Conservation (phyloP, 2,888 invertebrate species). For the Sclerodermus sp. region DNA sequence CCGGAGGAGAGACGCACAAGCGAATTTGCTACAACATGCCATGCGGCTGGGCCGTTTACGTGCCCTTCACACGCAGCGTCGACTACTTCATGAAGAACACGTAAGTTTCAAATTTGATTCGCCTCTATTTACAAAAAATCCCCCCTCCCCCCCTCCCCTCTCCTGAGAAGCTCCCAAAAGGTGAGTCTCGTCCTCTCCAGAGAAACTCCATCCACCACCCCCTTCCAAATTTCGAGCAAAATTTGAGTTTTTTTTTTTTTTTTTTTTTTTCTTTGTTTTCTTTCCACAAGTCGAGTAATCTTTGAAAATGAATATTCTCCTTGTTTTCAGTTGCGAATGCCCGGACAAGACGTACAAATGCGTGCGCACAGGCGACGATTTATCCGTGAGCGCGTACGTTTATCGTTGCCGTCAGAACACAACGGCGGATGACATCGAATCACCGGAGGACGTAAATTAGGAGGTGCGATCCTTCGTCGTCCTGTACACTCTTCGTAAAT, state of each 20-base stretch:
- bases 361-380: conserved; percentile 61
- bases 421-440: conserved; percentile 40
- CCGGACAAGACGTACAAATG: conserved; percentile 56
- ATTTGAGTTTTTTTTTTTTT: not conserved
- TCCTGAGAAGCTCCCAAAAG: too few species aligned
- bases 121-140: too few species aligned
- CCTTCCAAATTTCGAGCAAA: too few species aligned
- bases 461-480: too few species aligned
- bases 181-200: too few species aligned
- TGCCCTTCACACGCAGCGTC: conserved; percentile 58
- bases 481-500: too few species aligned
- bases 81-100: conserved; percentile 64
- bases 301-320: conserved; percentile 1
- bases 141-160: too few species aligned
- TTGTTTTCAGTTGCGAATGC: conserved; percentile 60
- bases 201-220: too few species aligned
- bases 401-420: conserved; percentile 60
- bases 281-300: not conserved
- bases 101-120: too few species aligned
- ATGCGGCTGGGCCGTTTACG: conserved; percentile 68
- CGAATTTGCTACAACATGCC: conserved; percentile 47
- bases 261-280: too few species aligned
- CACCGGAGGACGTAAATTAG: conserved; percentile 1
- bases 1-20: not conserved
- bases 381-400: conserved; percentile 64